phyloP scores from a whole-genome alignment of 2,888 invertebrate species.

The Tupiocoris notatus region DNA sequence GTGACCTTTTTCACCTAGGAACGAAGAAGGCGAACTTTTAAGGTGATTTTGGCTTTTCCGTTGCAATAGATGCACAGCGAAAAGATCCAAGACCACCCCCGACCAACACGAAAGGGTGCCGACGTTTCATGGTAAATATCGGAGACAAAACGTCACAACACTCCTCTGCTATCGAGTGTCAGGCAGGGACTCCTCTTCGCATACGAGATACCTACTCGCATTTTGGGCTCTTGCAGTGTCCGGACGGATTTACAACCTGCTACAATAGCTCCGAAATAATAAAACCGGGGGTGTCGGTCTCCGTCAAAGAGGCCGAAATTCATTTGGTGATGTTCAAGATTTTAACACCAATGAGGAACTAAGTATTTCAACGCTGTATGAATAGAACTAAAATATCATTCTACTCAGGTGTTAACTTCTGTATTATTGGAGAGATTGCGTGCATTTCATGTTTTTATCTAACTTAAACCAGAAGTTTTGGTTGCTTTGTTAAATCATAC shows the following conservation, averaged over 20 bases:
- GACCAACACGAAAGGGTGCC: constrained; percentile 8
- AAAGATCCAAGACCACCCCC: neutral
- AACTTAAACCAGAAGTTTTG: too few relatives aligned
- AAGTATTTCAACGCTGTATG: too few relatives aligned
- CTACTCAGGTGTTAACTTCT: too few relatives aligned
- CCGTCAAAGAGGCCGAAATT: constrained; percentile 12
- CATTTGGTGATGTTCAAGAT: neutral
- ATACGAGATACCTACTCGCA: neutral
- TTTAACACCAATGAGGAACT: neutral
- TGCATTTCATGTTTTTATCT: too few relatives aligned
- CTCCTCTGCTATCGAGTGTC: neutral
- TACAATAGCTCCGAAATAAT: neutral
- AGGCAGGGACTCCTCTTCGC: too few relatives aligned
- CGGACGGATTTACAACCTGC: constrained; percentile 8
- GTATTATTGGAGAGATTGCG: too few relatives aligned
- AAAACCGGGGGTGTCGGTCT: neutral
- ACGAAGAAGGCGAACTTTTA: neutral
- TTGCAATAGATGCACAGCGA: neutral
- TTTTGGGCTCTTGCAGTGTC: neutral
- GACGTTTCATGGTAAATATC: constrained; percentile 34
- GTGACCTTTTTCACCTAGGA: neutral
- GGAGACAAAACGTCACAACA: constrained; percentile 31
- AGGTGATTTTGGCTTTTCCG: neutral
- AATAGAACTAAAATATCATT: too few relatives aligned
- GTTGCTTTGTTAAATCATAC: too few relatives aligned